phyloP scores from a whole-genome alignment of 1,140 invertebrate species.

The Ceratoteleas bidentatus region DNA sequence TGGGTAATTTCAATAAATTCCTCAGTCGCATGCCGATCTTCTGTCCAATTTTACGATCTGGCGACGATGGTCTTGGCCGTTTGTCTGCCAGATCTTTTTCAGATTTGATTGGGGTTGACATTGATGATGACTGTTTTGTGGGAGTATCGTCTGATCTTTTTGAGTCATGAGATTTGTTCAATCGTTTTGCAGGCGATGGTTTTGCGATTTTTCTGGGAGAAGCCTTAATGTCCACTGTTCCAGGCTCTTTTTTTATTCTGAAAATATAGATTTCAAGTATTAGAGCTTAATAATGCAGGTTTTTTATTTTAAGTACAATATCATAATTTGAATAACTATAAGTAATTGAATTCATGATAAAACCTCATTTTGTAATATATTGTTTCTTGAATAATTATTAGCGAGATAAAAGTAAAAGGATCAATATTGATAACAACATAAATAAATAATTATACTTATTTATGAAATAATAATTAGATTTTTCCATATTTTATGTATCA shows the following conservation, averaged over 20 bases:
- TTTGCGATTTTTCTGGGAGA: constrained; percentile 81
- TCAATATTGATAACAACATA: too few species aligned
- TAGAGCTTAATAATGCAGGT: too few species aligned
- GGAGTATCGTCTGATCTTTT: constrained; percentile 64
- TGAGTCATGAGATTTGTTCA: constrained; percentile 77
- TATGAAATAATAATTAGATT: too few species aligned
- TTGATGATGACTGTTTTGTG: constrained; percentile 74
- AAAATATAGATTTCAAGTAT: constrained; percentile 1
- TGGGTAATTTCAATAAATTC: constrained; percentile 98
- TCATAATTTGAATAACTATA: too few species aligned
- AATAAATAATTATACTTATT: too few species aligned
- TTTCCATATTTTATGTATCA: too few species aligned
- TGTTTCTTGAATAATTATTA: too few species aligned
- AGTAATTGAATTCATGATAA: too few species aligned
- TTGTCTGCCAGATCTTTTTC: constrained; percentile 76
- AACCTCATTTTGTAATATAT: too few species aligned
- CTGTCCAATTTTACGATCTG: constrained; percentile 91
- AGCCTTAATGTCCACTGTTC: constrained; percentile 71
- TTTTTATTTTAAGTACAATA: too few species aligned
- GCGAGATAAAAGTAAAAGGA: too few species aligned
- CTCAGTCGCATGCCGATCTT: constrained; percentile 93
- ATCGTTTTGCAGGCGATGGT: constrained; percentile 84
- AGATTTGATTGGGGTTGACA: constrained; percentile 80
- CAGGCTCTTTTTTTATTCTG: constrained; percentile 79
- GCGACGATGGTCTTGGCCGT: constrained; percentile 80